Conservation (phyloP, 2,113 vertebrate species). For the Proteles cristata region DNA sequence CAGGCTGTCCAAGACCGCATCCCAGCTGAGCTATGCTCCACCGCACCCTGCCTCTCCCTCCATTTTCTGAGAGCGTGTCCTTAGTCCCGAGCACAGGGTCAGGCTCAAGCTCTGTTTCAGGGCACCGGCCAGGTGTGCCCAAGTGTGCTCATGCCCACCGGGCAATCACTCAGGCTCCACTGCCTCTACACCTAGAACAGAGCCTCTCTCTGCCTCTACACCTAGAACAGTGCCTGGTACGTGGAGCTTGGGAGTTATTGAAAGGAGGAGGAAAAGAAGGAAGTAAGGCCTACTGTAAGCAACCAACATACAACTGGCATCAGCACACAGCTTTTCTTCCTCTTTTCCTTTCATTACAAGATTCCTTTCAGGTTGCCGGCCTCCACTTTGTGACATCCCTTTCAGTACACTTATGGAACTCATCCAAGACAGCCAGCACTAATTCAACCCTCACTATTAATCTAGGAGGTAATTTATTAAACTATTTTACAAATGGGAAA, state of each 20-base stretch:
- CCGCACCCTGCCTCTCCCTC: not conserved
- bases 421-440: not conserved
- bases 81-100: not conserved
- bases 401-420: not conserved
- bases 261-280: not conserved
- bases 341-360: not conserved
- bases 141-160: not conserved
- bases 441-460: not conserved
- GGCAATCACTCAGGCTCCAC: not conserved
- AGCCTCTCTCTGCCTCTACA: not conserved
- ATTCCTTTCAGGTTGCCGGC: not conserved
- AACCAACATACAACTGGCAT: not conserved
- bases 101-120: not conserved
- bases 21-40: not conserved
- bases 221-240: not conserved
- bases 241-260: not conserved
- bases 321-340: not conserved
- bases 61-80: not conserved
- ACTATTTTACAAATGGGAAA: constrained; percentile 23
- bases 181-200: not conserved
- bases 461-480: not conserved
- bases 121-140: not conserved
- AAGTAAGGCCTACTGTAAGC: not conserved
- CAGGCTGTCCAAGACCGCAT: not conserved
- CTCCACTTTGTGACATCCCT: not conserved